Evolutionary conservation across 1,140 invertebrate genomes (phyloP).

Genomic region (Scaptodrosophila lebanonensis): DNA sequence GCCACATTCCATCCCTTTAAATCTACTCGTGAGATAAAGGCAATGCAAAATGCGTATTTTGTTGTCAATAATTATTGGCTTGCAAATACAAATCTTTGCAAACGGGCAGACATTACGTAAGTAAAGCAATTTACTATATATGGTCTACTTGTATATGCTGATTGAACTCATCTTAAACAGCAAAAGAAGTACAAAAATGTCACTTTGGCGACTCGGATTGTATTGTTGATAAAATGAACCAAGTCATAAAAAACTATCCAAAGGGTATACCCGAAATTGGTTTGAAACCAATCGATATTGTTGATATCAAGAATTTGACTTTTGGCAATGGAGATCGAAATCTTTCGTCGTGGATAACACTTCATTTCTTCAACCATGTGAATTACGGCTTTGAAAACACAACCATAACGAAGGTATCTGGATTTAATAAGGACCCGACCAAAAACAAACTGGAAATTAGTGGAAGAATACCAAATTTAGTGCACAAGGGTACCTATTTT

Average conservation of each 20-base stretch:
- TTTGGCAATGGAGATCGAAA: slow-evolving; percentile 15
- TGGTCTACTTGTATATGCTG: too few relatives aligned
- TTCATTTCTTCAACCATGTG: slow-evolving; percentile 35
- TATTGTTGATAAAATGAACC: slow-evolving; percentile 38
- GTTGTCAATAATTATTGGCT: too few relatives aligned
- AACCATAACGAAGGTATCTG: slow-evolving; percentile 39
- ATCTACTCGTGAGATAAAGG: too few relatives aligned
- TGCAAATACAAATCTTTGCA: too few relatives aligned
- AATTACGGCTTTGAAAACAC: slow-evolving; percentile 56
- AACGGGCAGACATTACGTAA: slow-evolving; percentile 18
- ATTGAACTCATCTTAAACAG: slow-evolving; percentile 1
- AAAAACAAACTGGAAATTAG: slow-evolving; percentile 31
- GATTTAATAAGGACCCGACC: slow-evolving; percentile 41
- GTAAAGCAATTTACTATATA: not conserved
- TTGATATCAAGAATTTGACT: slow-evolving; percentile 35
- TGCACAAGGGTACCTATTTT: slow-evolving; percentile 33
- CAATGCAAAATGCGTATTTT: too few relatives aligned
- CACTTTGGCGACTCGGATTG: slow-evolving; percentile 35
- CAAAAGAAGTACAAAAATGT: slow-evolving; percentile 36
- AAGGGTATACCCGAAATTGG: slow-evolving; percentile 43
- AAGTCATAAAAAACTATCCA: slow-evolving; percentile 29
- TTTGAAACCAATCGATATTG: slow-evolving; percentile 45
- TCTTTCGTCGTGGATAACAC: slow-evolving; percentile 15
- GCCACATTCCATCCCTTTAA: too few relatives aligned
- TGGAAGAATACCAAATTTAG: slow-evolving; percentile 44